Conservation (phyloP, 2,113 vertebrate genomes). For the Oryzias curvinotus region DNA sequence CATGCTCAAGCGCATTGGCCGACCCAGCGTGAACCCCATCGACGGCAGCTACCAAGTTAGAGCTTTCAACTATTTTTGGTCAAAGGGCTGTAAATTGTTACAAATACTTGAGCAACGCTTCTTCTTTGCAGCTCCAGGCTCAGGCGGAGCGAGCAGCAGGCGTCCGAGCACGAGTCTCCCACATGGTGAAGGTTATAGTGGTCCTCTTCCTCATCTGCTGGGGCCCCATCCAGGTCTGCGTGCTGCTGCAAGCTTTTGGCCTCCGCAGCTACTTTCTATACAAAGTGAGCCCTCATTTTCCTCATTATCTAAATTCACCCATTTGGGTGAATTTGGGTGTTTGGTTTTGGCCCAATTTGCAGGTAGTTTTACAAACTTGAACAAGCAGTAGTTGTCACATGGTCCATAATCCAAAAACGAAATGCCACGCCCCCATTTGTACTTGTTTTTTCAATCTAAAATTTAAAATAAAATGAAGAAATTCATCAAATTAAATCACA, state of each 20-base stretch:
- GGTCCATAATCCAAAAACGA: no score
- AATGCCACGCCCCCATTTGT: no score
- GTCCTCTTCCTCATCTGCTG: conserved; percentile 77
- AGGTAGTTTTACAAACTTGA: no score
- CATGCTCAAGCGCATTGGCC: conserved; percentile 73
- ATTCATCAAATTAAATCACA: no score
- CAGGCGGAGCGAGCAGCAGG: conserved; percentile 61
- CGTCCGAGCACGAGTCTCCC: conserved; percentile 60
- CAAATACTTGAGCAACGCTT: background rate
- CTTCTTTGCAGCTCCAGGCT: conserved; percentile 56
- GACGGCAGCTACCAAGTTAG: conserved; percentile 69
- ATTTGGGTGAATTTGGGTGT: no score
- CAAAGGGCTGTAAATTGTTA: background rate
- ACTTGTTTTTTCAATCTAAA: no score
- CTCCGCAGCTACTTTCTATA: conserved; percentile 71
- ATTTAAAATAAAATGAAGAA: no score
- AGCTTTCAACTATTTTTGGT: background rate
- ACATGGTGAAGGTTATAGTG: conserved; percentile 78
- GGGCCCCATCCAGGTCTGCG: conserved; percentile 78
- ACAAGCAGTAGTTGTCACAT: no score
- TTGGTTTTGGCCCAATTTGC: no score
- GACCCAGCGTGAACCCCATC: conserved; percentile 56
- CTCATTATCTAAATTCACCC: background rate
- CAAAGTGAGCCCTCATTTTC: conserved; percentile 48
- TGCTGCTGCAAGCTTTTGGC: conserved; percentile 75